These are phyloP conservation scores for Philaethria dido DNA, from an alignment of 2,888 invertebrate genomes.

Conservation along the genomic window DNA sequence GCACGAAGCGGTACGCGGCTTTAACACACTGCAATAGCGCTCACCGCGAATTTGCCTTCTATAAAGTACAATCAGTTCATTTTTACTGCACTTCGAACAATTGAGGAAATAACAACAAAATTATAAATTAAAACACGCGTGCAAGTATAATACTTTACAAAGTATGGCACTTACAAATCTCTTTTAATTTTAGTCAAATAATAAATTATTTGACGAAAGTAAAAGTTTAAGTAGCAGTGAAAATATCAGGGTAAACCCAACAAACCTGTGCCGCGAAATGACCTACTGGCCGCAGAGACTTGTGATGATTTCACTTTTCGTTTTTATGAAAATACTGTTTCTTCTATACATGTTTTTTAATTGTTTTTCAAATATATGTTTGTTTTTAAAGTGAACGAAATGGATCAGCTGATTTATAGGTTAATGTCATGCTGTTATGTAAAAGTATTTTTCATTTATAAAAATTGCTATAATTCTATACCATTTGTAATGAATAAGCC, in stretches of 20 bases:
- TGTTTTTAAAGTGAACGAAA: not conserved
- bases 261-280: conserved; percentile 70
- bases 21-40: conserved; percentile 33
- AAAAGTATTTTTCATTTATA: conserved; percentile 51
- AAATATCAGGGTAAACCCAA: conserved; percentile 74
- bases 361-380: not conserved
- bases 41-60: conserved; percentile 40
- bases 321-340: conserved; percentile 12
- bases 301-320: conserved; percentile 78
- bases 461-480: conserved; percentile 15
- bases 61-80: conserved; percentile 37
- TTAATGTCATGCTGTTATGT: conserved; percentile 68
- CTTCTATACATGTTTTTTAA: not conserved
- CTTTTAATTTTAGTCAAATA: not conserved
- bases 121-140: not conserved
- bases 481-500: conserved; percentile 43
- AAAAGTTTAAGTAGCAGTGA: conserved; percentile 70
- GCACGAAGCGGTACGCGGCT: conserved; percentile 64
- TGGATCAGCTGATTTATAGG: conserved; percentile 62
- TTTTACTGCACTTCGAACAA: conserved; percentile 2
- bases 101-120: conserved; percentile 33
- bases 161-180: not conserved
- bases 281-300: conserved; percentile 70
- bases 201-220: conserved; percentile 62
- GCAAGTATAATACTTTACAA: not conserved